Conservation (phyloP, 2,888 invertebrate genomes). For the Brachyopa scutellaris region DNA sequence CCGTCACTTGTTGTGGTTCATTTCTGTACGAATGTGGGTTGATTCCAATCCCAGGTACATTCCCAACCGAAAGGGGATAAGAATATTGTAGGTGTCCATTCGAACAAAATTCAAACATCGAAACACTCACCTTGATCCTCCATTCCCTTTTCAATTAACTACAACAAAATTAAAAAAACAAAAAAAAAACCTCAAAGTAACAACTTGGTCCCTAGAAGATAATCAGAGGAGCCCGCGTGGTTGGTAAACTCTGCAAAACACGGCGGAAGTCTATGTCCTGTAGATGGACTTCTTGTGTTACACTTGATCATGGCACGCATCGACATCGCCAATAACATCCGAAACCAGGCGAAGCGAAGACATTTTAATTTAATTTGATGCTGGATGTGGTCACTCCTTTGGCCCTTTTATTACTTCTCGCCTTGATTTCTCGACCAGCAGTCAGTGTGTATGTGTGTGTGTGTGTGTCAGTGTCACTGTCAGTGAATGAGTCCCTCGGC, state of each 20-base stretch:
- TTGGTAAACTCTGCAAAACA: conserved; percentile 51
- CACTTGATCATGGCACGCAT: conserved; percentile 73
- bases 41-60: conserved; percentile 10
- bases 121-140: conserved; percentile 69
- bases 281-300: conserved; percentile 73
- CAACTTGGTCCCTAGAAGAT: conserved; percentile 54
- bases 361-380: conserved; percentile 73
- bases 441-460: conserved; percentile 16
- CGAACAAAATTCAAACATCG: conserved; percentile 70
- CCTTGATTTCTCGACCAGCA: conserved; percentile 36
- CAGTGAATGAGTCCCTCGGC: conserved; percentile 11
- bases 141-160: conserved; percentile 70
- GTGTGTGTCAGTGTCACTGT: conserved; percentile 62
- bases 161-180: conserved; percentile 27
- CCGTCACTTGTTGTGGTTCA: not conserved
- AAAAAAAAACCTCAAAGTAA: not conserved
- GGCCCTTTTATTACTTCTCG: conserved; percentile 71
- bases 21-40: conserved; percentile 21
- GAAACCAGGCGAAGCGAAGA: conserved; percentile 49
- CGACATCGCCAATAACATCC: conserved; percentile 72
- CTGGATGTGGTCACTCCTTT: conserved; percentile 68
- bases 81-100: conserved; percentile 70
- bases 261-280: conserved; percentile 73
- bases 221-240: conserved; percentile 55
- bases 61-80: conserved; percentile 27